phyloP scores from a whole-genome alignment of 2,888 invertebrate genomes.

The Crioceris asparagi region DNA sequence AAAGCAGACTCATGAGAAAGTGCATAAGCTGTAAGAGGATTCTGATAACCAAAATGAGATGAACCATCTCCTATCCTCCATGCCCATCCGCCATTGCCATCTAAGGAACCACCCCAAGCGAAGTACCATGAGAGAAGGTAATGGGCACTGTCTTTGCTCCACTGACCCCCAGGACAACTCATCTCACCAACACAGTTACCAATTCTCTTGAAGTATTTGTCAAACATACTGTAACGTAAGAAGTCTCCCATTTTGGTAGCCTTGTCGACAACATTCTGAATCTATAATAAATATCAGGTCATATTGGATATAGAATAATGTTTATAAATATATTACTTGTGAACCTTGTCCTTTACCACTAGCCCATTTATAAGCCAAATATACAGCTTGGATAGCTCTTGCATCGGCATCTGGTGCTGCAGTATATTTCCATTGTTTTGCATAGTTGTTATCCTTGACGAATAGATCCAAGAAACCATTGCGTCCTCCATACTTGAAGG shows the following conservation, averaged over 20 bases:
- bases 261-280: too few species aligned
- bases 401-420: too few species aligned
- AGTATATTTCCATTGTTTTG: conserved; percentile 23
- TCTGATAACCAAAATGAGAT: too few species aligned
- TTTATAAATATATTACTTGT: too few species aligned
- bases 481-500: too few species aligned
- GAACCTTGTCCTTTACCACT: conserved; percentile 11
- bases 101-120: too few species aligned
- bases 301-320: too few species aligned
- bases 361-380: conserved; percentile 21
- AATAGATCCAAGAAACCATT: too few species aligned
- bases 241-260: conserved; percentile 22
- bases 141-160: conserved; percentile 22
- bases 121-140: too few species aligned
- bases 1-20: conserved; percentile 15
- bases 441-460: conserved; percentile 20
- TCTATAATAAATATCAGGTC: too few species aligned
- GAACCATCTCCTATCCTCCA: conserved; percentile 24
- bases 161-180: conserved; percentile 18
- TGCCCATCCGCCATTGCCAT: conserved; percentile 22
- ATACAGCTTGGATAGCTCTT: too few species aligned
- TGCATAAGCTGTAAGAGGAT: conserved; percentile 21
- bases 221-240: conserved; percentile 18
- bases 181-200: conserved; percentile 20
- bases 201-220: conserved; percentile 23